Percentiles rank a stretch among this genome's conserved stretches.
These are phyloP conservation scores for Acridotheres tristis DNA, from an alignment of 2,797 vertebrate species.

Conservation along the genomic window DNA sequence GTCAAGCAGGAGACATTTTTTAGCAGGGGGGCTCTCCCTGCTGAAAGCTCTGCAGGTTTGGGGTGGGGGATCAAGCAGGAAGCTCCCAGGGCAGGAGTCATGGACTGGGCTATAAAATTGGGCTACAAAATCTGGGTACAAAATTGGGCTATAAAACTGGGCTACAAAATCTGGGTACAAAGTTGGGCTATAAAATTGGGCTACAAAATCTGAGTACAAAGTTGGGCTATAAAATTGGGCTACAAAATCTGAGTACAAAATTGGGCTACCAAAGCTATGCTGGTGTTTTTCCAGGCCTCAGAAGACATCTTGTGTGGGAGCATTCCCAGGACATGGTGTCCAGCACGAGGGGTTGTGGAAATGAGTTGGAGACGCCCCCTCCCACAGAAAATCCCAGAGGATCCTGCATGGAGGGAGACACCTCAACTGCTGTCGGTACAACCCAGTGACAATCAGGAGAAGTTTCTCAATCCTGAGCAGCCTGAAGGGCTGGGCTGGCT, in stretches of 20 bases:
- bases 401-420: neutral
- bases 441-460: accelerated
- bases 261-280: neutral
- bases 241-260: neutral
- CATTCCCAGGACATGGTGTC: neutral
- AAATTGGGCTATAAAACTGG: neutral
- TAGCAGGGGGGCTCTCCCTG: neutral
- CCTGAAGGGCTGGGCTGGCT: neutral
- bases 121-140: neutral
- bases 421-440: accelerated
- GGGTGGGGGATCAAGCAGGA: neutral
- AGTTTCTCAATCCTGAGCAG: neutral
- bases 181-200: too few species aligned
- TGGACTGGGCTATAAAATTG: neutral
- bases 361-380: neutral
- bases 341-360: neutral
- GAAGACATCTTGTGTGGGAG: neutral
- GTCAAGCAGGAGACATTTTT: neutral
- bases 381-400: neutral
- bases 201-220: neutral
- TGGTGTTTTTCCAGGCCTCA: neutral
- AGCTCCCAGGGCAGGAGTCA: neutral
- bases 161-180: neutral
- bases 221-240: neutral
- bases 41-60: neutral